Percentiles rank a stretch among this genome's conserved stretches.
Conservation (phyloP, 2,797 vertebrate species). For the Alectoris magna region DNA sequence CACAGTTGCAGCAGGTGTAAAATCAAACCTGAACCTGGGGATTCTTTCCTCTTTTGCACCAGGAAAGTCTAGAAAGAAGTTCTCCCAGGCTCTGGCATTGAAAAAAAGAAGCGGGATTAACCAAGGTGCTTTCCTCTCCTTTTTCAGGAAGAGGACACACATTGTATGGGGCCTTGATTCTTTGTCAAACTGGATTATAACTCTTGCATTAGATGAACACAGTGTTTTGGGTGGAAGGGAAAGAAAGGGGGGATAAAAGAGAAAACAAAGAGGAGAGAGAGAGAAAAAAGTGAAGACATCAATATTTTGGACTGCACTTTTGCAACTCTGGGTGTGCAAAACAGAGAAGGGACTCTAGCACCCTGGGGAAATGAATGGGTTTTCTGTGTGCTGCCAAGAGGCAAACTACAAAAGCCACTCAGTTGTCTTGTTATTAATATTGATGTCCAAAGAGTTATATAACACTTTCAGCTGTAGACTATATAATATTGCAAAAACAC, state of each 20-base stretch:
- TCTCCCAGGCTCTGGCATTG: background rate
- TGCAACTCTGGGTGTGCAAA: background rate
- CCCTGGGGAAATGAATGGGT: background rate
- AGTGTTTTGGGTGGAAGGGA: background rate
- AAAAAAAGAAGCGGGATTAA: background rate
- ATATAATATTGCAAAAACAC: background rate
- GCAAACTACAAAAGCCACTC: constrained; percentile 1
- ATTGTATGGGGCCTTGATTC: background rate
- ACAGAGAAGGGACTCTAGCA: background rate
- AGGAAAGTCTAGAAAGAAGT: background rate
- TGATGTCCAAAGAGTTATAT: background rate
- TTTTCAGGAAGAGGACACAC: background rate
- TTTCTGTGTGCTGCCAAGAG: background rate
- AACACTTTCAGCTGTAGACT: background rate
- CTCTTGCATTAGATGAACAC: background rate
- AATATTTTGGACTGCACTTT: background rate
- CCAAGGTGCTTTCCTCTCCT: background rate
- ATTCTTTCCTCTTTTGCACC: constrained; percentile 39
- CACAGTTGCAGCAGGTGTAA: constrained; percentile 22
- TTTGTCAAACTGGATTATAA: background rate
- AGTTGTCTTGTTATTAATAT: background rate
- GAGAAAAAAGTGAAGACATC: background rate
- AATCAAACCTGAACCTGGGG: background rate
- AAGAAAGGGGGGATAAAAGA: background rate
- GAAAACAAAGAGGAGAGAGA: background rate